Evolutionary conservation across 2,797 vertebrate genomes (phyloP), one percentile per base, ranked within the genome.

Genomic region (Rhyacichthys aspro): DNA sequence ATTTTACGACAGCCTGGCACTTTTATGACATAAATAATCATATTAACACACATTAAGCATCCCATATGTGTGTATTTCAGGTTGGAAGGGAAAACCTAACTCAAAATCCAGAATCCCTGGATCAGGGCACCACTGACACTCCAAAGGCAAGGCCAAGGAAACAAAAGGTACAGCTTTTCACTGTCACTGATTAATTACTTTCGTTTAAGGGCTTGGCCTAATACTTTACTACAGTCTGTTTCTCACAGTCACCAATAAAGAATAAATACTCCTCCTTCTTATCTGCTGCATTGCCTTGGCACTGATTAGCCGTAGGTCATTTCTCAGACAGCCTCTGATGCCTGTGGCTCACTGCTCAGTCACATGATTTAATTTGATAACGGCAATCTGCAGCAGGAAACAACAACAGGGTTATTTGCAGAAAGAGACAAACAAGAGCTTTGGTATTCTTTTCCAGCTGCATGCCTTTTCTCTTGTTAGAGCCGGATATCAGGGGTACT

Each of bases 351-450:
- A 7, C 55, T 61, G 69, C 64, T 72, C 5, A 0, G 72, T 85
- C 88, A 89, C 72, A 63, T 87, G 86, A 82, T 41, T 55, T 74
- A 78, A 89, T 89, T 77, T 82, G 70, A 89, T 83, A 78, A 84
- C 76, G 57, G 45, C 46, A 42, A 42, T 76, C 41, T 61, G 42
- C 67, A 74, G 55, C 59, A 82, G 85, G 75, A 83, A 79, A 79
- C 69, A 81, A 70, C 45, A 63, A 49, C 53, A 39, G 6, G 0
- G 43, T 53, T 52, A 49, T 73, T 63, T 74, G 37, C 59, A 67
- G 65, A 28, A 12, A 42, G 48, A 69, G 62, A 55, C 55, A 72
- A 65, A 74, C 62, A 54, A 12, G 12, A 36, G 11, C 43, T 59
- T 0, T 66, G 55, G 12, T 63, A 42, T 76, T 45, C 55, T 53